Evolutionary conservation across 2,888 invertebrate species (phyloP), one percentile per base, ranked within the genome.

Genomic region (Chelonus formosanus): DNA sequence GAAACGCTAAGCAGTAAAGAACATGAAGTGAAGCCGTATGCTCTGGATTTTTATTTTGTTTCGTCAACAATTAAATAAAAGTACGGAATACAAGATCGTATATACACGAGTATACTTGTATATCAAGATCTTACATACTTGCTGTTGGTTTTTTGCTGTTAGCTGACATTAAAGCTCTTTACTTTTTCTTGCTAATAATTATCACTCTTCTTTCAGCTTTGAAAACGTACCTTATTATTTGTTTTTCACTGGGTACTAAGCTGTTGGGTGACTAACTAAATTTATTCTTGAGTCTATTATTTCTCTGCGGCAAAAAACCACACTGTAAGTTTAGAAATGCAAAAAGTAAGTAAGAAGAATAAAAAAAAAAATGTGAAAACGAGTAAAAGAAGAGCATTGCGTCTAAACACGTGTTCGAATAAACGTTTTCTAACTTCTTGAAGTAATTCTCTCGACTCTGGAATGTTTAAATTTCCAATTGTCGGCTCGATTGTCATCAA

Each of bases 191-290:
- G 20, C 32, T 6, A 62, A 8, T 34, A 44, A 8, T 34, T 31
- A 50, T 48, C 20, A 8, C 40, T 44, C 45, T 7, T 32, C 43
- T 52, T 52, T 8, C 52, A 60, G 48, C 50, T 72, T 20, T 67
- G 59, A 69, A 36, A 57, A 48, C 47, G 67, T 72, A 72, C 69
- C 69, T 66, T 65, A 61, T 67, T 61, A 71, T 71, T 70, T 71
- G 68, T 70, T 71, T 70, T 53, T 67, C 63, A 67, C 64, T 57
- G 55, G 67, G 69, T 70, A 69, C 63, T 47, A 58, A 70, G 54
- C 45, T 53, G 7, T 52, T 40, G 6, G 35, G 20, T 40, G n/a
- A 55, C 10, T 55, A 55, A 40, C n/a, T 36, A 7, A 8, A 34
- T 40, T 40, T 55, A 6, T 36, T 40, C 34, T 8, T 53, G 36